Base-by-base conservation (phyloP, 2,888 invertebrate species). In the Frankliniella fusca region DNA sequence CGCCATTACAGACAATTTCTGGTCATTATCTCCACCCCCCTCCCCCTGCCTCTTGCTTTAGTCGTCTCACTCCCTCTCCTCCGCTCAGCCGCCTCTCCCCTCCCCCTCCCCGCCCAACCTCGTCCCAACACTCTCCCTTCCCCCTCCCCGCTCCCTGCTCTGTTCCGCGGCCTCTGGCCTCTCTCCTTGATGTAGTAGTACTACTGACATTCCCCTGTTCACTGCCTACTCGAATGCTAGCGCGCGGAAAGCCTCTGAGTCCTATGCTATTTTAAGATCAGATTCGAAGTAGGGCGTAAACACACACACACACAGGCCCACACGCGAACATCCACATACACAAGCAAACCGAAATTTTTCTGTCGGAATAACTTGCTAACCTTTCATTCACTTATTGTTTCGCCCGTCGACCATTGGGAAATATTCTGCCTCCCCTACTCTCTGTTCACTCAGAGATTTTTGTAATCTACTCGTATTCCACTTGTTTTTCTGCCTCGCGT, bases 1-100 rank as follows among this genome's bases (percentile, higher is more conserved):
- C 70, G 27, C 70, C 70, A 76, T 76, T 76, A 76, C 70, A 76
- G 70, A 76, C 70, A 76, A 76, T 76, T 76, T 76, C 70, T 76
- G 70, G 70, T 76, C 70, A 76, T 76, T 76, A 76, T 76, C 70
- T 76, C 70, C 70, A 27, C 70, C 27, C 70, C 70, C 0, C 70
- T 70, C 70, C 70, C 27, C 70, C 27, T 76, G 10, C 70, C 70
- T 12, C 70, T 27, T 61, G 61, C 61, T 61, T 61, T 61, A n/a
- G 61, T 61, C 61, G n/a, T 61, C 61, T 61, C 61, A 18, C n/a
- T 18, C 20, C 61, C 61, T 61, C n/a, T 7, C 15, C 61, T n/a
- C 11, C 61, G 7, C 15, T 61, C 61, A 61, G 18, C 38, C 61
- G 61, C 61, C 61, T n/a, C n/a, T n/a, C n/a, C 18, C 15, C 61